Evolutionary conservation across 1,140 invertebrate genomes (phyloP).

Genomic region (Drosophila navojoa): DNA sequence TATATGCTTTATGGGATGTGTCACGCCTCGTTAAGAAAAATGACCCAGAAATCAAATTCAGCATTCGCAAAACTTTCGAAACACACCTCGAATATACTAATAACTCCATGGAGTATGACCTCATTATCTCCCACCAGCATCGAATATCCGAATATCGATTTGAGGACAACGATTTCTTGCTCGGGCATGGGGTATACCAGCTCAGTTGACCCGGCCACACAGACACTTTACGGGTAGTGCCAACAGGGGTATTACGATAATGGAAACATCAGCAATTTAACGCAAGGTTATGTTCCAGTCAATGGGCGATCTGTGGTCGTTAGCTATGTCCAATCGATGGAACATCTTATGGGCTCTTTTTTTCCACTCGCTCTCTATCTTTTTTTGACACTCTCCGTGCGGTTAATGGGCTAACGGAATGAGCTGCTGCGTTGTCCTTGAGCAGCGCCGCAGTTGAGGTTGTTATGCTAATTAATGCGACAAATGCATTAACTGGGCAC

Average conservation of each 20-base stretch:
- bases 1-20: too few relatives aligned
- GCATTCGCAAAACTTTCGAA: too few relatives aligned
- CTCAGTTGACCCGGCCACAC: too few relatives aligned
- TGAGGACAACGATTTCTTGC: too few relatives aligned
- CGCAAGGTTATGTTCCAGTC: background rate
- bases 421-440: constrained; percentile 22
- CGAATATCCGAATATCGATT: too few relatives aligned
- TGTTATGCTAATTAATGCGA: constrained; percentile 74
- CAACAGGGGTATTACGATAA: background rate
- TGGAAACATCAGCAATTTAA: constrained; percentile 2
- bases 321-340: constrained; percentile 21
- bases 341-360: background rate
- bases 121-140: too few relatives aligned
- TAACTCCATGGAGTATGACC: too few relatives aligned
- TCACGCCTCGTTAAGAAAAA: too few relatives aligned
- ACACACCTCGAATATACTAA: too few relatives aligned
- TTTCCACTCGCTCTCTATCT: background rate
- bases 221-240: background rate
- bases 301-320: background rate
- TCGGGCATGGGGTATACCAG: too few relatives aligned
- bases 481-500: constrained; percentile 55
- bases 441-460: constrained; percentile 84
- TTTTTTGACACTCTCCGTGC: constrained; percentile 26
- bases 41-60: too few relatives aligned
- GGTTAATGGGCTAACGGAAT: constrained; percentile 42